Base-by-base conservation (phyloP, 2,113 vertebrate species). In the Bos javanicus region DNA sequence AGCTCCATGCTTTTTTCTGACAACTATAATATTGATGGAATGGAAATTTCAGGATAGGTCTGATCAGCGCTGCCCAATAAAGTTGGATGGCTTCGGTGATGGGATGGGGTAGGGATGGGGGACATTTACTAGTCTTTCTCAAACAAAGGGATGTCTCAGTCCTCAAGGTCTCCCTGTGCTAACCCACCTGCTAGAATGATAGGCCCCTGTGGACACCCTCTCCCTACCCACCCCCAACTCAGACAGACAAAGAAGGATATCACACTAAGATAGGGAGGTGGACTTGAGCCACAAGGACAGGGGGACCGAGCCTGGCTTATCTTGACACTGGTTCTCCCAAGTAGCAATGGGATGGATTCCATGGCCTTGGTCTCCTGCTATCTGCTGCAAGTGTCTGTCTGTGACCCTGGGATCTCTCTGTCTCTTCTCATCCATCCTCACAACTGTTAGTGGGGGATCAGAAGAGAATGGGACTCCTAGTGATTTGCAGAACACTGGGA, bases 11-110 rank as follows among this genome's bases (percentile, higher is more conserved):
- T 98, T 98, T 97, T 95, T 96, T 96, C 97, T 95, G 98, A 96
- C 50, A 97, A 59, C 84, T 54, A 60, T 67, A 43, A 62, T 87
- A 98, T 96, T 97, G 97, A 98, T 98, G 98, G 98, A 96, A 98
- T 98, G 98, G 97, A 99, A 99, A 98, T 92, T 98, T 97, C 94
- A 94, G 95, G 52, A 94, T 92, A 95, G 96, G 88, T 92, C 93
- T 39, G 85, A 84, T 84, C 93, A 50, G 62, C 50, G 95, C 91
- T 95, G 89, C 94, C 95, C 85, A 95, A 85, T n/a, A 92, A 33
- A 87, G 28, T 3, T 97, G 97, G 90, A 82, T 25, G 48, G 95
- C 71, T 6, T 43, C 96, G 90, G 80, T 85, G 39, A 76, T 43
- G 39, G 39, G 23, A 26, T 43, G 50, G 2, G 6, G 33, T 30